Evolutionary conservation across 1,140 invertebrate genomes (phyloP).

Genomic region (Anadara kagoshimensis): DNA sequence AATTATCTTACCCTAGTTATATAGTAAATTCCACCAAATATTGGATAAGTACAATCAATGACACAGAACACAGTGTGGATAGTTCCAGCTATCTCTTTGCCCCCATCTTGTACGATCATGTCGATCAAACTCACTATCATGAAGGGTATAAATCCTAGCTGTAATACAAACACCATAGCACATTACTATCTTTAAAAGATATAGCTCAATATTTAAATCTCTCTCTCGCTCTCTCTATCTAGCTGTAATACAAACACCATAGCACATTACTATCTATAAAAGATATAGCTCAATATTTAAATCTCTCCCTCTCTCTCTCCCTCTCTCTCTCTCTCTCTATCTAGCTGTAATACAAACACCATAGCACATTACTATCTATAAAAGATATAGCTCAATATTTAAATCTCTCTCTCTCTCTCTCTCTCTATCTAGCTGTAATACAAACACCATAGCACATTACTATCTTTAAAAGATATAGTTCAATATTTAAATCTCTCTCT

Average conservation of each 20-base stretch:
- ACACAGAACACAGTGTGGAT: conserved; percentile 58
- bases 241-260: conserved; percentile 47
- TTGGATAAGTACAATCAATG: conserved; percentile 56
- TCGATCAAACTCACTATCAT: conserved; percentile 78
- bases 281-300: no score
- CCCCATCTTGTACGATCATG: conserved; percentile 46
- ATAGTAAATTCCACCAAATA: conserved; percentile 80
- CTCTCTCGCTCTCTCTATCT: no score
- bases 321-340: conserved; percentile 68
- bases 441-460: no score
- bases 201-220: no score
- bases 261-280: no score
- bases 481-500: no score
- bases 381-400: no score
- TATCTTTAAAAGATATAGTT: no score
- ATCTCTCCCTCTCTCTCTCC: no score
- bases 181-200: no score
- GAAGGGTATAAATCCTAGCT: conserved; percentile 83
- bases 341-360: not conserved
- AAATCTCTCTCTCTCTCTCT: conserved; percentile 74
- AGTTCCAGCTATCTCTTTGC: conserved; percentile 34
- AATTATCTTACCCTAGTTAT: conserved; percentile 74
- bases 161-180: conserved; percentile 30
- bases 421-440: not conserved
- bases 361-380: no score